Conservation (phyloP, 2,888 invertebrate genomes). For the Mactromeris polynyma region DNA sequence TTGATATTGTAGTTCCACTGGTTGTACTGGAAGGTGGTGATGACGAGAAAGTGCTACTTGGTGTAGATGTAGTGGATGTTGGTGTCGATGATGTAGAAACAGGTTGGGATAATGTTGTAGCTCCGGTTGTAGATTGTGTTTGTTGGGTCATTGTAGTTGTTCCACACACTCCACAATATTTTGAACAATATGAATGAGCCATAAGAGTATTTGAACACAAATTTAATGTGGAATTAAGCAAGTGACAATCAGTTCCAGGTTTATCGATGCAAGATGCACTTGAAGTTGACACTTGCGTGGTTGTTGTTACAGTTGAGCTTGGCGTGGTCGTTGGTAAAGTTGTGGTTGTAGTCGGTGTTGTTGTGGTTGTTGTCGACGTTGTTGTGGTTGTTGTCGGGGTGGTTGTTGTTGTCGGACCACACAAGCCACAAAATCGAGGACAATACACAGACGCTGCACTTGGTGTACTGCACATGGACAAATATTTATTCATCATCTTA, state of each 20-base stretch:
- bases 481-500: slow-evolving; percentile 53
- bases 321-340: slow-evolving; percentile 8
- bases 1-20: background rate
- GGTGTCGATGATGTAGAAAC: slow-evolving; percentile 5
- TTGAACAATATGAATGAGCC: slow-evolving; percentile 45
- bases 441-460: slow-evolving; percentile 51
- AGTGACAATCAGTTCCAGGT: slow-evolving; percentile 46
- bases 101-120: background rate
- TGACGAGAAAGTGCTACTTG: background rate
- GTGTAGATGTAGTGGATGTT: slow-evolving; percentile 5
- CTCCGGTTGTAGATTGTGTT: background rate
- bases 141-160: slow-evolving; percentile 24
- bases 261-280: slow-evolving; percentile 45
- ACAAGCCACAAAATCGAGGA: slow-evolving; percentile 56
- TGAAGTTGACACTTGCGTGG: slow-evolving; percentile 20
- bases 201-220: slow-evolving; percentile 37
- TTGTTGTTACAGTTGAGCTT: background rate
- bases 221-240: slow-evolving; percentile 33
- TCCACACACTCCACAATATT: slow-evolving; percentile 55
- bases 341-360: slow-evolving; percentile 17
- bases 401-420: slow-evolving; percentile 31
- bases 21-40: background rate
- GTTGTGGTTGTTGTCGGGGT: background rate
- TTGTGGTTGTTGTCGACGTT: background rate
- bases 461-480: slow-evolving; percentile 48